These are phyloP conservation scores for Acipenser transmontanus DNA, from an alignment of 2,797 vertebrate species.

Conservation along the genomic window DNA sequence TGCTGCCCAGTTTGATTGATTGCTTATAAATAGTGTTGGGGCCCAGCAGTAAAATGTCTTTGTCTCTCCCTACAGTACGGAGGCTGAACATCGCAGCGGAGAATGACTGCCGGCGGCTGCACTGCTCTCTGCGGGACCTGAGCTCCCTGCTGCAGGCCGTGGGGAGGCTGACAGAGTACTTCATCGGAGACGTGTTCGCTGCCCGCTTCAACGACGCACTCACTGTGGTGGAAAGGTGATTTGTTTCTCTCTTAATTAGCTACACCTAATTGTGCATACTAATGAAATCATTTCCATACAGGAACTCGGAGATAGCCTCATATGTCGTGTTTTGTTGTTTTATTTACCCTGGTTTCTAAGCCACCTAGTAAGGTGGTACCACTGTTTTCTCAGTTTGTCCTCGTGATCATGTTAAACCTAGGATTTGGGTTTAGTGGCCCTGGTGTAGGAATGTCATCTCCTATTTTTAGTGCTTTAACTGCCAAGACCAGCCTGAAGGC, in stretches of 20 bases:
- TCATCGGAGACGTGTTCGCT: slow-evolving; percentile 85
- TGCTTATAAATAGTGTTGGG: slow-evolving; percentile 16
- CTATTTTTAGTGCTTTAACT: too few species aligned
- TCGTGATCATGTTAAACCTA: too few species aligned
- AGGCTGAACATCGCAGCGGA: slow-evolving; percentile 89
- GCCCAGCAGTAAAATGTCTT: neutral
- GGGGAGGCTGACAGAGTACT: slow-evolving; percentile 87
- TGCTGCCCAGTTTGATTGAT: neutral
- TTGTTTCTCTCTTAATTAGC: neutral
- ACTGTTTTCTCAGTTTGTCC: too few species aligned
- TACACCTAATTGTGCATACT: too few species aligned
- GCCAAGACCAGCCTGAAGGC: too few species aligned
- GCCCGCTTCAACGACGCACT: slow-evolving; percentile 82
- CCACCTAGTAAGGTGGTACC: too few species aligned
- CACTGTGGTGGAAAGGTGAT: slow-evolving; percentile 89
- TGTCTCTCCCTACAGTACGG: slow-evolving; percentile 58
- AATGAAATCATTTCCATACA: too few species aligned
- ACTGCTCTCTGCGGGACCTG: slow-evolving; percentile 89
- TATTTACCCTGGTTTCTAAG: too few species aligned
- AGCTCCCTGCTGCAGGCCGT: slow-evolving; percentile 91
- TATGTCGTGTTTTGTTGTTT: too few species aligned
- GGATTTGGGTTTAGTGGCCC: too few species aligned
- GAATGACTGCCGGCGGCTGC: slow-evolving; percentile 87
- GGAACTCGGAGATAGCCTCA: too few species aligned
- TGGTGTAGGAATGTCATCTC: too few species aligned